phyloP scores from a whole-genome alignment of 2,113 vertebrate species.

The Rallus limicola region DNA sequence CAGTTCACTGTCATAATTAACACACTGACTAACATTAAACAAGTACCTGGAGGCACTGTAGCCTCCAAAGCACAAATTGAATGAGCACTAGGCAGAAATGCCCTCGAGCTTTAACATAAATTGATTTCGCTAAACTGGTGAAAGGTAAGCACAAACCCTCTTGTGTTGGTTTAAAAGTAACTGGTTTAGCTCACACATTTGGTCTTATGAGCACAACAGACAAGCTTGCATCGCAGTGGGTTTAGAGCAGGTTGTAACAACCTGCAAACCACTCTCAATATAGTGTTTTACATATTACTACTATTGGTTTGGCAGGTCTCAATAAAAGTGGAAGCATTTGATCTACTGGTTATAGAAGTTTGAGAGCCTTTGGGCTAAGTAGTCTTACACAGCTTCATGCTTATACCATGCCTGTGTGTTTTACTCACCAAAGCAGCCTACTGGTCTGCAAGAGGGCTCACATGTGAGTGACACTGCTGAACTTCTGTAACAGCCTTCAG shows the following conservation, averaged over 20 bases:
- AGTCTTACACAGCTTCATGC: background rate
- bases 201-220: background rate
- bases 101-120: background rate
- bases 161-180: background rate
- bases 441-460: background rate
- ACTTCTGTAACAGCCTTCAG: background rate
- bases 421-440: background rate
- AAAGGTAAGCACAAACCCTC: background rate
- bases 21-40: constrained; percentile 14
- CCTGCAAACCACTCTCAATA: background rate
- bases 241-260: background rate
- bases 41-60: background rate
- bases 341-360: background rate
- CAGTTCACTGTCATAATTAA: constrained; percentile 35
- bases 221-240: background rate
- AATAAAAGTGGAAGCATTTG: background rate
- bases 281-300: background rate
- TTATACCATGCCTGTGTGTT: background rate
- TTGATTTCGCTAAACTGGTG: background rate
- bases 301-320: background rate
- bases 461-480: background rate
- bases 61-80: constrained; percentile 20
- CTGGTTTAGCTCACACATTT: background rate
- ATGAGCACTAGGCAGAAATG: constrained; percentile 5
- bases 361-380: background rate